A percentile compares a stretch with the other conserved stretches of the same genome.
phyloP scores from a whole-genome alignment of 2,888 invertebrate species.

The Phytoseiulus persimilis region DNA sequence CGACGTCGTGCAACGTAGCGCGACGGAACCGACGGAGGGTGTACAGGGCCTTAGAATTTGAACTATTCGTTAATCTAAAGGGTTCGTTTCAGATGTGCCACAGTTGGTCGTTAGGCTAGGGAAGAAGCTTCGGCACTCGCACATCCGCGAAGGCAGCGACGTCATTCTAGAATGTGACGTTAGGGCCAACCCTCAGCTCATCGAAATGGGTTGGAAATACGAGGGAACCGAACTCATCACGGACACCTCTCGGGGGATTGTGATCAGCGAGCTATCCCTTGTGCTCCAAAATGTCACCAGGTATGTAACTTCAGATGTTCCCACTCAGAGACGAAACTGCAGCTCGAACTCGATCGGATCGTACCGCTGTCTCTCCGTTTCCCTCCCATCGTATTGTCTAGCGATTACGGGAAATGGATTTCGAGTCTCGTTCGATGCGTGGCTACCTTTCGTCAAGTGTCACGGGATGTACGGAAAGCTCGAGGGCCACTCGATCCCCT shows the following conservation, averaged over 20 bases:
- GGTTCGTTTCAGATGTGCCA: constrained; percentile 42
- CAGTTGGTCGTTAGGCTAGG: constrained; percentile 41
- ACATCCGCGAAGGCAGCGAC: constrained; percentile 44
- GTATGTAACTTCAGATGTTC: neutral
- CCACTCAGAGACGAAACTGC: neutral
- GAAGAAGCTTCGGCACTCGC: constrained; percentile 41
- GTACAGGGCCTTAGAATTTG: neutral
- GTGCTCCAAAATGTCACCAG: constrained; percentile 35
- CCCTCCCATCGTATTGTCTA: neutral
- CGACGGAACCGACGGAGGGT: neutral
- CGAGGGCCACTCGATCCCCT: no score
- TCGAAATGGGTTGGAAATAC: constrained; percentile 44
- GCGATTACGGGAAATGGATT: neutral
- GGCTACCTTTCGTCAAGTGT: no score
- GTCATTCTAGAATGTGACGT: constrained; percentile 45
- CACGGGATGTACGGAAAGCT: no score
- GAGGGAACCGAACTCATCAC: constrained; percentile 43
- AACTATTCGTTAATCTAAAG: neutral
- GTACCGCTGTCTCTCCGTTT: neutral
- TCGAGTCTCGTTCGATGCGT: neutral
- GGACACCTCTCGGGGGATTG: constrained; percentile 13
- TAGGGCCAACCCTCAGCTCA: constrained; percentile 45
- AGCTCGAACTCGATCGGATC: neutral
- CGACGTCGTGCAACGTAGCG: neutral
- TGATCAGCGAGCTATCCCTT: constrained; percentile 22